Percentiles rank a stretch among this genome's conserved stretches.
Evolutionary conservation across 1,140 invertebrate genomes (phyloP).

Genomic region (silkworm (Bombyx mori)): ASM3026992v2 NC_085115.1:4001001-4001500

Average conservation of each 20-base stretch:
- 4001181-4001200: constrained; percentile 16
- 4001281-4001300: too few species aligned
- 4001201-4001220: constrained; percentile 14
- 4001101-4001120: constrained; percentile 9
- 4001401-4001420: too few species aligned
- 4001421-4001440: too few species aligned
- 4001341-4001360: too few species aligned
- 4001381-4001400: too few species aligned
- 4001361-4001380: too few species aligned
- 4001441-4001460: too few species aligned
- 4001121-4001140: constrained; percentile 11
- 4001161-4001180: constrained; percentile 15
- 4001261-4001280: too few species aligned
- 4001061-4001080: constrained; percentile 22
- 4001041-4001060: constrained; percentile 23
- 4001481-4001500: too few species aligned
- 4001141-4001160: constrained; percentile 9
- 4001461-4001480: too few species aligned
- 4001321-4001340: too few species aligned
- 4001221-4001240: constrained; percentile 10
- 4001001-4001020: constrained; percentile 15
- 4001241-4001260: not conserved
- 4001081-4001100: constrained; percentile 13
- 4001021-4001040: constrained; percentile 19
- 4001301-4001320: too few species aligned